phyloP scores from a whole-genome alignment of 2,797 vertebrate genomes.

The Phataginus tricuspis region DNA sequence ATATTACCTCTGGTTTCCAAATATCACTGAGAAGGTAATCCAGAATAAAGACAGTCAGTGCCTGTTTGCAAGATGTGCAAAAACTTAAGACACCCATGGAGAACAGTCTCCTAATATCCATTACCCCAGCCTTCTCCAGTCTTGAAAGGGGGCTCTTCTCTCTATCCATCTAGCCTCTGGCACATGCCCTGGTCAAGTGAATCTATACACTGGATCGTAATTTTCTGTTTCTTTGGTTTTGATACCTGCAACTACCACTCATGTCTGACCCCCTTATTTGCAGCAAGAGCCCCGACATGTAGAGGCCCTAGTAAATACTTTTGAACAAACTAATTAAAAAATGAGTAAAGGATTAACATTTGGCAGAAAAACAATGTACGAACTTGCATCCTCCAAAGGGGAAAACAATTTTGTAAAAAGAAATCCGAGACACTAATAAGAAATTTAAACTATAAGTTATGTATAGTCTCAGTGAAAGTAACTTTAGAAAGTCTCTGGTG shows the following conservation, averaged over 20 bases:
- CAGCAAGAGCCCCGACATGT: neutral
- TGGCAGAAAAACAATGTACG: neutral
- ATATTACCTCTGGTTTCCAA: neutral
- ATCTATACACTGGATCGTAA: neutral
- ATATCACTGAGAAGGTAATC: neutral
- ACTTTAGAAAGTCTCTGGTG: neutral
- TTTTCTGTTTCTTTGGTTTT: neutral
- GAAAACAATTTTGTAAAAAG: neutral
- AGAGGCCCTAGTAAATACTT: neutral
- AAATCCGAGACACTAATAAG: conserved; percentile 18
- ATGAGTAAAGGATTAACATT: neutral
- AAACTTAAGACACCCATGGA: neutral
- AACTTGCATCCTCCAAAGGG: neutral
- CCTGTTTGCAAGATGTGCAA: neutral
- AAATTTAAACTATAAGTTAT: conserved; percentile 35
- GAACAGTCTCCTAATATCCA: neutral
- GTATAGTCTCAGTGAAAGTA: neutral
- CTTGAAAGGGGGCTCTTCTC: neutral
- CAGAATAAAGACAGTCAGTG: neutral
- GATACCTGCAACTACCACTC: neutral
- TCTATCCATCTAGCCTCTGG: neutral
- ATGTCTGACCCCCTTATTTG: neutral
- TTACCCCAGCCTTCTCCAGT: neutral
- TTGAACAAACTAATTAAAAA: neutral
- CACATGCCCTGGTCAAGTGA: neutral